Evolutionary conservation across 2,797 vertebrate genomes (phyloP).

Genomic region (Spatula versicolor): DNA sequence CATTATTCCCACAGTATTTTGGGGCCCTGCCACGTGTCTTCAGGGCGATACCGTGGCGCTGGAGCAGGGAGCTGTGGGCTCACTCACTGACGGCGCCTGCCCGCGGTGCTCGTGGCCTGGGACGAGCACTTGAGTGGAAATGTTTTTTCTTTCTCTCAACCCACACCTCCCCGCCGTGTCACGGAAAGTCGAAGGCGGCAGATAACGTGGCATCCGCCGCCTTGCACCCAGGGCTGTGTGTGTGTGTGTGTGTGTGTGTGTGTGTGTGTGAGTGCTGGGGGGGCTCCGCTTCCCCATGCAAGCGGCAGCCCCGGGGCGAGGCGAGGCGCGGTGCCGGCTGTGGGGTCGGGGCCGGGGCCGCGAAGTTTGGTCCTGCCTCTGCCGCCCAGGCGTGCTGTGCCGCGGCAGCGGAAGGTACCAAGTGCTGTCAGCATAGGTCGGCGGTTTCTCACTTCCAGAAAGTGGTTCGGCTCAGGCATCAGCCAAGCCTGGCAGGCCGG

Average conservation of each 20-base stretch:
- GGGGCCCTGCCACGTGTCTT: no score
- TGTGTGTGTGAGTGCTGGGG: no score
- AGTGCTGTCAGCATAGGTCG: fast-evolving
- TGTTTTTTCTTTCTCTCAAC: neutral
- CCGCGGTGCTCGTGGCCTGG: no score
- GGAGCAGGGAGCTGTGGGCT: no score
- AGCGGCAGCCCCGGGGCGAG: neutral
- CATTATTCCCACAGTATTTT: no score
- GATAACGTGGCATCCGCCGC: neutral
- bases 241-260: no score
- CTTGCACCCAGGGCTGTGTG: fast-evolving
- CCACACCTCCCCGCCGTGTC: neutral
- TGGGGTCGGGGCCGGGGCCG: neutral
- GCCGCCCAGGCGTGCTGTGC: fast-evolving
- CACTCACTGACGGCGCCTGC: no score
- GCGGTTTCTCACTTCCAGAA: fast-evolving
- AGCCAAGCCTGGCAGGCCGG: neutral
- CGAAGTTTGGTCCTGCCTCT: fast-evolving
- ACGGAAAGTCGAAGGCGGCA: neutral
- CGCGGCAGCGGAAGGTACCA: fast-evolving
- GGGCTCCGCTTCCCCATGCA: no score
- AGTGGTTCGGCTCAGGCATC: neutral
- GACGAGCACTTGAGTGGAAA: fast-evolving
- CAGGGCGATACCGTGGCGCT: no score
- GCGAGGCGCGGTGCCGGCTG: no score